phyloP scores from a whole-genome alignment of 64 coral and sea anemone genomes.

The Dendronephthya gigantea region DNA sequence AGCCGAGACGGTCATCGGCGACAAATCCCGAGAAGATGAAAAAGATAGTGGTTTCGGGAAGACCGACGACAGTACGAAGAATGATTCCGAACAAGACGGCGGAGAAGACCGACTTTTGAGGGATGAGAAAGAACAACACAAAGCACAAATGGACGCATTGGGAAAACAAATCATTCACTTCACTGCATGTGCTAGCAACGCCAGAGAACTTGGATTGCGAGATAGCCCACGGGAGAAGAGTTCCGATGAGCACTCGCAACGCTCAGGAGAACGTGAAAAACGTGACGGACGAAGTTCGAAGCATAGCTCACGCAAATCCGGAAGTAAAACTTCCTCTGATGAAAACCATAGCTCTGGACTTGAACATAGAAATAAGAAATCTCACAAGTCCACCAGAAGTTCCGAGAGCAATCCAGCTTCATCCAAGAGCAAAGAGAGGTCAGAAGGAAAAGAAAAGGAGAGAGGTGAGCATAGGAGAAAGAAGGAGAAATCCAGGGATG shows the following conservation, averaged over 20 bases:
- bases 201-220: background rate
- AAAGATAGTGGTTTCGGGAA: constrained; percentile 87
- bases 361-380: background rate
- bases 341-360: constrained; percentile 1
- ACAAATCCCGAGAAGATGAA: constrained; percentile 82
- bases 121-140: constrained; percentile 18
- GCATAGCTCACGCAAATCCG: constrained; percentile 1
- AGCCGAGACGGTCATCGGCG: constrained; percentile 45
- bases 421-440: constrained; percentile 20
- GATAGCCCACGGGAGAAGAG: constrained; percentile 12
- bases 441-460: constrained; percentile 19
- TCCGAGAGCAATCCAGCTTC: background rate
- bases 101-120: constrained; percentile 34
- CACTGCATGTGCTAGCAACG: constrained; percentile 2
- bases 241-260: constrained; percentile 10
- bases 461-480: constrained; percentile 27
- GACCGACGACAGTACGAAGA: constrained; percentile 89
- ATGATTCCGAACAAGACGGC: constrained; percentile 67
- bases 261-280: background rate
- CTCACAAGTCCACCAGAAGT: background rate
- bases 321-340: constrained; percentile 21
- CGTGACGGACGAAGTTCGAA: background rate
- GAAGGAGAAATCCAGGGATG: constrained; percentile 19
- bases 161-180: constrained; percentile 35
- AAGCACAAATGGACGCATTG: constrained; percentile 16